These are phyloP conservation scores for Melinaea marsaeus DNA, from an alignment of 2,888 invertebrate genomes.

Conservation along the genomic window DNA sequence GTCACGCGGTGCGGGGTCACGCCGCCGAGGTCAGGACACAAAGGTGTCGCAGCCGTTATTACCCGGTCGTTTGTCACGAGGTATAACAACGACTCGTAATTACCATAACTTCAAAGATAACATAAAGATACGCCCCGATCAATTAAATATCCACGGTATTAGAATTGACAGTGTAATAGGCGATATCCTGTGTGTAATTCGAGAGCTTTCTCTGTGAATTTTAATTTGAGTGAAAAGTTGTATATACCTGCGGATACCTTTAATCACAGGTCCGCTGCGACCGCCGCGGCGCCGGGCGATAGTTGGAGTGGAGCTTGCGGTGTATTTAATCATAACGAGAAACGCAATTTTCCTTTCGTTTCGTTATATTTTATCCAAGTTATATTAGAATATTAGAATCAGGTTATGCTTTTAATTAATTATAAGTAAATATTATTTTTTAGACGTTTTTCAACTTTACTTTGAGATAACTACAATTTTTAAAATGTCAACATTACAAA, in stretches of 20 bases:
- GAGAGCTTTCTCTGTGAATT: constrained; percentile 33
- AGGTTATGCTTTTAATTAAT: too few relatives aligned
- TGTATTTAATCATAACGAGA: constrained; percentile 3
- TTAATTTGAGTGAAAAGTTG: constrained; percentile 26
- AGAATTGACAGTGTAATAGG: constrained; percentile 37
- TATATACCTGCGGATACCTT: background rate
- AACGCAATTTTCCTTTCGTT: background rate
- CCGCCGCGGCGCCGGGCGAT: background rate
- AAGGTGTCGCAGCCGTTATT: constrained; percentile 42
- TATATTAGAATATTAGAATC: too few relatives aligned
- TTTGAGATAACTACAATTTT: too few relatives aligned
- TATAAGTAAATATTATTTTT: too few relatives aligned
- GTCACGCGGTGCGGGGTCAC: constrained; percentile 36
- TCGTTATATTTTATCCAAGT: background rate
- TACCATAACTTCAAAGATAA: constrained; percentile 35
- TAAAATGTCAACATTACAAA: too few relatives aligned
- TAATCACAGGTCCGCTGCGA: background rate
- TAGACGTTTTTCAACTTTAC: too few relatives aligned
- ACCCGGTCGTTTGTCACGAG: constrained; percentile 35
- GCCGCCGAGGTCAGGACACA: constrained; percentile 40
- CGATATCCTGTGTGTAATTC: constrained; percentile 37
- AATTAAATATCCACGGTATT: constrained; percentile 32
- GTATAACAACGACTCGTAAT: constrained; percentile 36
- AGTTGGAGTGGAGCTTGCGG: background rate
- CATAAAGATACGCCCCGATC: constrained; percentile 26